These are phyloP conservation scores for Rhopalosiphum nymphaeae DNA, from an alignment of 2,888 invertebrate genomes.

Conservation along the genomic window DNA sequence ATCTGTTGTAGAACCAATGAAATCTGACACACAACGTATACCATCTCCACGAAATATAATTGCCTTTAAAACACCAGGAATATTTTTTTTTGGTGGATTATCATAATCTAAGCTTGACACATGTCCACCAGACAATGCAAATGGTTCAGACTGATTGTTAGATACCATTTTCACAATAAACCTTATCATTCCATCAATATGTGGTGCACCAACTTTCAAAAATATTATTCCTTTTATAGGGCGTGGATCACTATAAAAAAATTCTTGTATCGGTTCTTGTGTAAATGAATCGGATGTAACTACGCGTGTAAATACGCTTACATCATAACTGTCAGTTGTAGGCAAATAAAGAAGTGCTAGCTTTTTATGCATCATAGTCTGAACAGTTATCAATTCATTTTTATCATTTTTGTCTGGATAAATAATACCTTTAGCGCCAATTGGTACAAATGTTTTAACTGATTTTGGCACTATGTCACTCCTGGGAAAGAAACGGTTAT, in stretches of 20 bases:
- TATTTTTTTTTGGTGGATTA: conserved; percentile 29
- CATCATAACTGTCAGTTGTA: conserved; percentile 1
- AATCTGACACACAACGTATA: conserved; percentile 44
- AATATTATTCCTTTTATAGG: conserved; percentile 42
- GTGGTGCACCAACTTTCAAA: conserved; percentile 7
- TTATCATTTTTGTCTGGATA: conserved; percentile 20
- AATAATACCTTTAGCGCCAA: conserved; percentile 46
- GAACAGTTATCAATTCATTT: background rate
- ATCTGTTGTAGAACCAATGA: background rate
- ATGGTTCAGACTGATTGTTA: background rate
- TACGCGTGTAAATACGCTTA: conserved; percentile 6
- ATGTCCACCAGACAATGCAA: conserved; percentile 48
- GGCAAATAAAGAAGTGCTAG: conserved; percentile 46
- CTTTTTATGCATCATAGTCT: conserved; percentile 15
- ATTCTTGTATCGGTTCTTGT: background rate
- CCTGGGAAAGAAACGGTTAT: background rate
- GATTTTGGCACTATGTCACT: conserved; percentile 35
- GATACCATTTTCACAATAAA: background rate
- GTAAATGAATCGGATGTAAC: background rate
- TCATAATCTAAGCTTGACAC: conserved; percentile 41
- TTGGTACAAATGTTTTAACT: conserved; percentile 12
- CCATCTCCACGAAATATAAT: conserved; percentile 48
- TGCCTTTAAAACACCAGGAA: conserved; percentile 21
- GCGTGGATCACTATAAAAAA: background rate
- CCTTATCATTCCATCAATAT: background rate